Percentiles rank a stretch among this genome's conserved stretches.
phyloP scores from a whole-genome alignment of 2,888 invertebrate species.

The Meliscaeva auricollis region DNA sequence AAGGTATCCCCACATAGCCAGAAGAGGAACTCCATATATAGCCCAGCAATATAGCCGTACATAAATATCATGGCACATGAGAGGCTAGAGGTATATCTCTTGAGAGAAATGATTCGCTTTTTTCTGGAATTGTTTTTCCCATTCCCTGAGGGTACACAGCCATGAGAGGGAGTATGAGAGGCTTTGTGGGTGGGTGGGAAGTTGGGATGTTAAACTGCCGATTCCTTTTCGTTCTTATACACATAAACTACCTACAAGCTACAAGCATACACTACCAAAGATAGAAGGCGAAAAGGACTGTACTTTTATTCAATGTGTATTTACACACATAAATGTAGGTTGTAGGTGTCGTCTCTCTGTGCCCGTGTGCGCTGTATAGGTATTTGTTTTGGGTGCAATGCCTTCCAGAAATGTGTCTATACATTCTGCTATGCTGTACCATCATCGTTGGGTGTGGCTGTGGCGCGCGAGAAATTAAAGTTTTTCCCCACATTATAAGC shows the following conservation, averaged over 20 bases:
- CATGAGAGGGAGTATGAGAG: neutral
- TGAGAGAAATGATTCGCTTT: constrained; percentile 76
- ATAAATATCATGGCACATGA: constrained; percentile 59
- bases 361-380: constrained; percentile 14
- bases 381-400: constrained; percentile 69
- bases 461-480: constrained; percentile 72
- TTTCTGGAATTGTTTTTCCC: constrained; percentile 75
- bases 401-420: constrained; percentile 67
- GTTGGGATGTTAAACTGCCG: neutral
- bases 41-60: constrained; percentile 21
- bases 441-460: constrained; percentile 67
- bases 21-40: constrained; percentile 39
- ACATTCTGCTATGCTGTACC: constrained; percentile 35
- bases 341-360: constrained; percentile 12
- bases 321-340: constrained; percentile 18
- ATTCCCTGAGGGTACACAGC: constrained; percentile 38
- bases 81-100: constrained; percentile 65
- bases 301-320: constrained; percentile 33
- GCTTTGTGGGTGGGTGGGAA: neutral
- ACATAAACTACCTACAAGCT: no score
- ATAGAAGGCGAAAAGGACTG: constrained; percentile 33
- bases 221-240: neutral
- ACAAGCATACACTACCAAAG: no score
- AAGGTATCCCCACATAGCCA: constrained; percentile 37
- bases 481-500: constrained; percentile 58